These are phyloP conservation scores for Etia nguti DNA, from an alignment of 2,113 vertebrate genomes.

Conservation along the genomic window DNA sequence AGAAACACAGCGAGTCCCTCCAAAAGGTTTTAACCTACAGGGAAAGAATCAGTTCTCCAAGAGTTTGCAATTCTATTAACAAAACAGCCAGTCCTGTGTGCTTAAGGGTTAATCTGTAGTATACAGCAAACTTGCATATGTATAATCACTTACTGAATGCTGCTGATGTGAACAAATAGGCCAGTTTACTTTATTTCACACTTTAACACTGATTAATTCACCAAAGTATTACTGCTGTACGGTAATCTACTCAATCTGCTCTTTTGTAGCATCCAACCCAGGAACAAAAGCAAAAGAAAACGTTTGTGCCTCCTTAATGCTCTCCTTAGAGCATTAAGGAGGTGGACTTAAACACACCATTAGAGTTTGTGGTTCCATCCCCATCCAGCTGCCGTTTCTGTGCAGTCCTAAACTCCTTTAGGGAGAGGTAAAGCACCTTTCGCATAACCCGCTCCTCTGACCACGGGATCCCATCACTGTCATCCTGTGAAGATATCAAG, in stretches of 20 bases:
- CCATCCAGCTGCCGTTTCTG: conserved; percentile 92
- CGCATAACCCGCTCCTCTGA: conserved; percentile 98
- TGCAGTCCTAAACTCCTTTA: conserved; percentile 98
- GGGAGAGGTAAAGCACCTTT: conserved; percentile 97
- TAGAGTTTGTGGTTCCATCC: conserved; percentile 83
- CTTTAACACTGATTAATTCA: neutral
- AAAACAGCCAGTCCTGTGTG: neutral
- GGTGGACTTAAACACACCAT: conserved; percentile 73
- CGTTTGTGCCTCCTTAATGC: neutral
- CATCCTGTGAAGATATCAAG: conserved; percentile 77
- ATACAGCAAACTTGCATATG: neutral
- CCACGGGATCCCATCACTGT: conserved; percentile 99
- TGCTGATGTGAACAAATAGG: neutral
- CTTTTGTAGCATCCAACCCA: neutral
- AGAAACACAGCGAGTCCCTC: neutral
- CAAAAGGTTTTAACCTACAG: neutral
- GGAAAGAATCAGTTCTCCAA: neutral
- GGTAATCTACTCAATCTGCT: neutral
- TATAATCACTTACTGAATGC: neutral
- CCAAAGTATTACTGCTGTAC: neutral
- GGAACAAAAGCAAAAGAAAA: neutral
- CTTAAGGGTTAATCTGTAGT: neutral
- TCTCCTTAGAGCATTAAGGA: neutral
- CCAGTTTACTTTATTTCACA: neutral
- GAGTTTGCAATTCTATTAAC: neutral